Percentiles rank a stretch among this genome's conserved stretches.
Evolutionary conservation across 92 coral and sea anemone genomes (phyloP).

Genomic region (Micromussa lordhowensis): DNA sequence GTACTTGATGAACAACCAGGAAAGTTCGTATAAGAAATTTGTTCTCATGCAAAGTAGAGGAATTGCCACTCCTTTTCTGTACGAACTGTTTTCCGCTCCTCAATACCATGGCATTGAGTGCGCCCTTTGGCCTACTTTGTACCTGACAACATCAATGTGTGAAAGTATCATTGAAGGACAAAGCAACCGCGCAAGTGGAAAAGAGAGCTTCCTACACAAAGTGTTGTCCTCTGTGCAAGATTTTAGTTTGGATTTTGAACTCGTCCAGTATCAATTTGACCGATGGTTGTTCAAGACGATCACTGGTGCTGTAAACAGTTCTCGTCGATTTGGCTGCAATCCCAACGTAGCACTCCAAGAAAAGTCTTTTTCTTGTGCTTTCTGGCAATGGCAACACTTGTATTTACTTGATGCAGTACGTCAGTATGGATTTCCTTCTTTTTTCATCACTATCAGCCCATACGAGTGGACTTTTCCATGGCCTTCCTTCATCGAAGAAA

Average conservation of each 20-base stretch:
- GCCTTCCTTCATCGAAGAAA: constrained; percentile 23
- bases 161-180: too few relatives aligned
- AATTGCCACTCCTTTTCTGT: too few relatives aligned
- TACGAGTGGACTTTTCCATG: constrained; percentile 73
- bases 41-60: too few relatives aligned
- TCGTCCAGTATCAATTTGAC: constrained; percentile 45
- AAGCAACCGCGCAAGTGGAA: neutral
- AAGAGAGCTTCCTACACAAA: constrained; percentile 3
- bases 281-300: constrained; percentile 38
- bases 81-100: too few relatives aligned
- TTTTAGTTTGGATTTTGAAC: constrained; percentile 12
- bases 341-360: constrained; percentile 28
- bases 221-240: neutral
- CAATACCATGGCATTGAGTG: too few relatives aligned
- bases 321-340: constrained; percentile 14
- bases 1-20: too few relatives aligned
- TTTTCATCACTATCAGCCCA: neutral
- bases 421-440: constrained; percentile 26
- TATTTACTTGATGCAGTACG: constrained; percentile 43
- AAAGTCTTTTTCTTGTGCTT: constrained; percentile 20
- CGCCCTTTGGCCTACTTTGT: too few relatives aligned
- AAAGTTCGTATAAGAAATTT: too few relatives aligned
- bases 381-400: constrained; percentile 53
- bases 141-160: too few relatives aligned
- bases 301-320: constrained; percentile 42